Conservation (phyloP, 1,140 invertebrate species). For the Lepidurus apus region DNA sequence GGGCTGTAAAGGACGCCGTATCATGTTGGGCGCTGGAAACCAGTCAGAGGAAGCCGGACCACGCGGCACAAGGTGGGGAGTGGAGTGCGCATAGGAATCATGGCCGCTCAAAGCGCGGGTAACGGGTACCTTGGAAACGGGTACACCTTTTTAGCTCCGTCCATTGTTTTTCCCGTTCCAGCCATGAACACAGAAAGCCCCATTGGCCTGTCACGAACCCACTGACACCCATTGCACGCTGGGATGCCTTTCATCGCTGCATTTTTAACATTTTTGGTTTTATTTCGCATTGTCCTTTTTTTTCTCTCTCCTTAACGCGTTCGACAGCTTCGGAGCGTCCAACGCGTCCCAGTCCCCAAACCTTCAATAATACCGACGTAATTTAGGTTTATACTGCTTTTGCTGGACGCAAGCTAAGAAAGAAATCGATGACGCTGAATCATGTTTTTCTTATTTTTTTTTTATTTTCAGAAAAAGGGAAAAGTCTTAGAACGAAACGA, state of each 20-base stretch:
- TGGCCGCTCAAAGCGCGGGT: no score
- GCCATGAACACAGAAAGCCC: background rate
- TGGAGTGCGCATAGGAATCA: background rate
- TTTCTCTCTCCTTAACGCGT: background rate
- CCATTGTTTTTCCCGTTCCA: background rate
- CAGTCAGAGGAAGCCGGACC: no score
- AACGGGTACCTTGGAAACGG: no score
- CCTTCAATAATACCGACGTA: background rate
- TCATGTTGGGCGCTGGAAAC: no score
- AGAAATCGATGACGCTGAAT: background rate
- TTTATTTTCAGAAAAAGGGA: background rate
- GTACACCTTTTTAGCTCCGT: background rate
- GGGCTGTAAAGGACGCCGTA: no score
- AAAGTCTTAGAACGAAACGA: background rate
- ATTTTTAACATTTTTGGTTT: background rate
- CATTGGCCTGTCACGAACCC: constrained; percentile 17
- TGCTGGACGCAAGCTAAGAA: no score
- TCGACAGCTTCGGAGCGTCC: background rate
- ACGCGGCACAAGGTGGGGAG: background rate
- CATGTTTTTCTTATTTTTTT: background rate
- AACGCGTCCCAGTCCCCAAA: background rate
- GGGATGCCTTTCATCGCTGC: constrained; percentile 13
- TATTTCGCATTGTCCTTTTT: background rate
- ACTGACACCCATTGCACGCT: constrained; percentile 17
- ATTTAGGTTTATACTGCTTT: background rate